phyloP scores from a whole-genome alignment of 2,888 invertebrate genomes.

The Dasysyrphus albostriatus region DNA sequence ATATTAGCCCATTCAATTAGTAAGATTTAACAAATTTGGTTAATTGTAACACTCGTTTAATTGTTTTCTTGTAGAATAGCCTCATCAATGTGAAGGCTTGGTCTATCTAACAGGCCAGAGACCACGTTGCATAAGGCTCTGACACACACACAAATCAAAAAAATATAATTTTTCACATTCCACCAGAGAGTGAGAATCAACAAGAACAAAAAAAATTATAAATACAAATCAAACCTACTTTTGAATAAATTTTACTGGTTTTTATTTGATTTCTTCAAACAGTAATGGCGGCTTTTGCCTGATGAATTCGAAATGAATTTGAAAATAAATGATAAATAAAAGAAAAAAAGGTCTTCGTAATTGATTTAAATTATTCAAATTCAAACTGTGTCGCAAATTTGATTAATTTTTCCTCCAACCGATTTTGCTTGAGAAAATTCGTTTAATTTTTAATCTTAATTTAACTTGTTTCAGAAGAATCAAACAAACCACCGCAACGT shows the following conservation, averaged over 20 bases:
- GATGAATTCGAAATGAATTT: slow-evolving; percentile 7
- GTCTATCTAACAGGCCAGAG: too few relatives aligned
- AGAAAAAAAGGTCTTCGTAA: not conserved
- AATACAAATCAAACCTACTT: not conserved
- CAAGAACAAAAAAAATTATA: not conserved
- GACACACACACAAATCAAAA: too few relatives aligned
- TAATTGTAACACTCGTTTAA: too few relatives aligned
- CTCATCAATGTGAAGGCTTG: too few relatives aligned
- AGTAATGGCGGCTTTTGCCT: not conserved
- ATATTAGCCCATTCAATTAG: too few relatives aligned
- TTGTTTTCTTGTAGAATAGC: too few relatives aligned
- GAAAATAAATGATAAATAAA: not conserved
- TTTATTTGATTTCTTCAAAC: not conserved
- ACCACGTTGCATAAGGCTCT: too few relatives aligned
- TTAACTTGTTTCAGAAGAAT: slow-evolving; percentile 20
- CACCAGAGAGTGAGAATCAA: not conserved
- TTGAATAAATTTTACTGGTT: not conserved
- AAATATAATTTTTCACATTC: too few relatives aligned
- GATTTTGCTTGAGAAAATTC: not conserved
- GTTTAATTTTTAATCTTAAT: slow-evolving; percentile 34
- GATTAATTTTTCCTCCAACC: slow-evolving; percentile 7
- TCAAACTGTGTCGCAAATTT: slow-evolving; percentile 16
- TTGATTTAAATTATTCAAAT: slow-evolving; percentile 35
- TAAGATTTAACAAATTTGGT: too few relatives aligned
- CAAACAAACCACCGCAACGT: slow-evolving; percentile 3